Evolutionary conservation across 2,113 vertebrate genomes (phyloP), one percentile per base, ranked within the genome.

Genomic region (Sterrhoptilus dennistouni): DNA sequence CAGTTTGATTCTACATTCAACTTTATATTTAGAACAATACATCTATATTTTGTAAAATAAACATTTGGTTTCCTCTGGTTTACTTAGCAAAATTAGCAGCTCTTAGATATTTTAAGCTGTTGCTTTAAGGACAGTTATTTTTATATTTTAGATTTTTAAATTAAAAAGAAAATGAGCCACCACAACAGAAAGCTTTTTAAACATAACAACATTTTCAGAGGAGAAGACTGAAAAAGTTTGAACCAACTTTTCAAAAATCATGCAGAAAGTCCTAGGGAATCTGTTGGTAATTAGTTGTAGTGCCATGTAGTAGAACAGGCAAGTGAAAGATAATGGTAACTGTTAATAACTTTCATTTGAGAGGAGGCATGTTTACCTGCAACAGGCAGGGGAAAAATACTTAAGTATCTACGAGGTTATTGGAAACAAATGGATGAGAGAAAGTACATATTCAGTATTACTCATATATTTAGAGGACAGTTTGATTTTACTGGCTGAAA

Each of bases 401-500:
- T 72, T 74, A 52, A 64, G 40, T 86, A 70, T 72, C 19, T 63
- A 17, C 1, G 16, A 80, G 44, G 49, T 78, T 95, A 69, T 87
- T 94, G 50, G 70, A 92, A 96, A 75, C 63, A 93, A 91, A 66
- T 89, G 59, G 93, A 88, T 75, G 83, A 89, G 29, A 95, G 81
- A 87, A 77, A 93, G 45, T 90, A 75, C 68, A 61, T 94, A 90
- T 95, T 95, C 98, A 98, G 97, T 98, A 97, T 98, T 98, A 98
- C 90, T 96, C 75, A n/a, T 89, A 57, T 95, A 86, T 94, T 87
- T 95, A 93, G 95, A 96, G 64, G 66, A 95, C 79, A 77, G 90
- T 96, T 98, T 97, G 95, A 93, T 98, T 97, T 97, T 97, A 93
- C 87, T 97, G 97, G 95, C 97, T 98, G 97, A 97, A 97, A 96